A percentile compares a stretch with the other conserved stretches of the same genome.
Evolutionary conservation across 2,888 invertebrate species (phyloP).

Genomic region (Caenorhabditis sp.): DNA sequence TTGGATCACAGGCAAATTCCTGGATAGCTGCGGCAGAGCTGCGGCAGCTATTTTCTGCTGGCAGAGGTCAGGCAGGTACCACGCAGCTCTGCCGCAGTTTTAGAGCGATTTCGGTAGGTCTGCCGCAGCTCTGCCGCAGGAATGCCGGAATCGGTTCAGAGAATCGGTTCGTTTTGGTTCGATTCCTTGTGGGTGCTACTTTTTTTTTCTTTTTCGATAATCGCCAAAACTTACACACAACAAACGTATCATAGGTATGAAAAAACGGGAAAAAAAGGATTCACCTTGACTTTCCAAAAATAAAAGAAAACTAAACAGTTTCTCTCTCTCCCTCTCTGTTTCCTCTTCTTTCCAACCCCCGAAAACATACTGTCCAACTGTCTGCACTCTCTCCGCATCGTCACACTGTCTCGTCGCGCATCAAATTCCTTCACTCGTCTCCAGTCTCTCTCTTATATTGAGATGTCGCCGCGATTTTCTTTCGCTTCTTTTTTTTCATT

Average conservation of each 20-base stretch:
- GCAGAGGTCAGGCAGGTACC: too few relatives aligned
- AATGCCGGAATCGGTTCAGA: too few relatives aligned
- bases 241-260: neutral
- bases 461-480: neutral
- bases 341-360: conserved; percentile 2
- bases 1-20: too few relatives aligned
- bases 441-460: neutral
- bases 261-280: neutral
- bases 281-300: conserved; percentile 1
- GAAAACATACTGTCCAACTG: neutral
- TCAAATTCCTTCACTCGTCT: conserved; percentile 3
- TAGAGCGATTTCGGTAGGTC: too few relatives aligned
- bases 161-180: too few relatives aligned
- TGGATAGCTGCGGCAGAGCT: too few relatives aligned
- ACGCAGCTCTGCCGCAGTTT: too few relatives aligned
- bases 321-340: conserved; percentile 7
- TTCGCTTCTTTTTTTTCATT: neutral
- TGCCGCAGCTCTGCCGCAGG: too few relatives aligned
- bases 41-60: too few relatives aligned
- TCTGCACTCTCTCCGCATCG: neutral
- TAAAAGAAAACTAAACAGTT: conserved; percentile 1
- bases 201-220: too few relatives aligned
- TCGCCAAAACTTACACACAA: too few relatives aligned
- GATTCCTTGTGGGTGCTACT: too few relatives aligned
- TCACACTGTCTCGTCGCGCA: neutral